These are phyloP conservation scores for Melanostoma mellinum DNA, from an alignment of 2,888 invertebrate genomes.

Conservation along the genomic window DNA sequence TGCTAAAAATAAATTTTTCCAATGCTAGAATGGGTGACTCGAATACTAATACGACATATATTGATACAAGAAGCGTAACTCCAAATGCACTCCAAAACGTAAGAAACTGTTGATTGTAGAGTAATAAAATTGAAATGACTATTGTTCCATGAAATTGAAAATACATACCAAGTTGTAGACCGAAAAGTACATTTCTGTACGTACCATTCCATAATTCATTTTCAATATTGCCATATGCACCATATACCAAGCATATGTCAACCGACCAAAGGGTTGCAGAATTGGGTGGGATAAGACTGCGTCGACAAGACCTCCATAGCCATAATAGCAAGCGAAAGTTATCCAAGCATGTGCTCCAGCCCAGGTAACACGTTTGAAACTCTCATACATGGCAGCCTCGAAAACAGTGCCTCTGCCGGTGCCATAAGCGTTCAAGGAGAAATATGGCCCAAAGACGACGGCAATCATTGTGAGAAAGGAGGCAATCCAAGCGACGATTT, in stretches of 20 bases:
- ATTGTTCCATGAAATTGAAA: not conserved
- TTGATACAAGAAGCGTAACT: not conserved
- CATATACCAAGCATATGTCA: slow-evolving; percentile 71
- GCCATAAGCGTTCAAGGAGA: slow-evolving; percentile 1
- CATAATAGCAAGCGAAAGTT: slow-evolving; percentile 71
- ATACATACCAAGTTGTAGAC: slow-evolving; percentile 51
- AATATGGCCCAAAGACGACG: slow-evolving; percentile 56
- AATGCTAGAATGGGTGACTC: slow-evolving; percentile 12
- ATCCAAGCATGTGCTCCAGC: slow-evolving; percentile 68
- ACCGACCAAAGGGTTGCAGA: slow-evolving; percentile 72
- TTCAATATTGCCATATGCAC: slow-evolving; percentile 62
- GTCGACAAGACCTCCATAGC: slow-evolving; percentile 70
- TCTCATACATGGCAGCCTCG: slow-evolving; percentile 65
- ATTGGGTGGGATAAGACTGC: slow-evolving; percentile 59
- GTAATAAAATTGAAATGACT: not conserved
- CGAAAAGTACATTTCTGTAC: slow-evolving; percentile 55
- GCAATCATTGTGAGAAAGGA: slow-evolving; percentile 44
- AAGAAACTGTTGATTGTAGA: not conserved
- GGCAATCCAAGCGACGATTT: slow-evolving; percentile 53
- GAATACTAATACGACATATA: slow-evolving; percentile 11
- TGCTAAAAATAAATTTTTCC: slow-evolving; percentile 12
- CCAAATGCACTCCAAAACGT: slow-evolving; percentile 17
- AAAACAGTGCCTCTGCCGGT: slow-evolving; percentile 29
- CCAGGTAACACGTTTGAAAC: slow-evolving; percentile 67
- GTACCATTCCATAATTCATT: slow-evolving; percentile 39